Conservation (phyloP, 2,888 invertebrate genomes). For the Gortyna flavago region DNA sequence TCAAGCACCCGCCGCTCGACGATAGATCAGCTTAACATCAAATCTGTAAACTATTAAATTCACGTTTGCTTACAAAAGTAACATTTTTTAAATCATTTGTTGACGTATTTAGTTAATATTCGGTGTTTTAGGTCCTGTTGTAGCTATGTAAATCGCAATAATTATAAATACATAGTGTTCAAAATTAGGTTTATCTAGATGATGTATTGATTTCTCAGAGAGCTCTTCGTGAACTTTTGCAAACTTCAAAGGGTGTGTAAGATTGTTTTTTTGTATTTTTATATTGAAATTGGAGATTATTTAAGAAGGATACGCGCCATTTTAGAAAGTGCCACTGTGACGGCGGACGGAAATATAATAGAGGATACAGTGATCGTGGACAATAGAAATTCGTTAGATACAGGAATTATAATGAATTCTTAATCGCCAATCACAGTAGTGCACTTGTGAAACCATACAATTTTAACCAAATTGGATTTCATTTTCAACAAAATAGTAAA, state of each 20-base stretch:
- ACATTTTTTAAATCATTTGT: slow-evolving; percentile 55
- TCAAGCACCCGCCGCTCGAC: slow-evolving; percentile 86
- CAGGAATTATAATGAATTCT: not conserved
- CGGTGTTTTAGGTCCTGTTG: slow-evolving; percentile 61
- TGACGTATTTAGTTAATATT: slow-evolving; percentile 65
- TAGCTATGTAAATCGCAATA: slow-evolving; percentile 70
- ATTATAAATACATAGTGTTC: slow-evolving; percentile 69
- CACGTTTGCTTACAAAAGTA: slow-evolving; percentile 67
- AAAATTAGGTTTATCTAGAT: slow-evolving; percentile 67
- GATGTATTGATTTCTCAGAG: slow-evolving; percentile 50
- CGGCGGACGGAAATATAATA: slow-evolving; percentile 22
- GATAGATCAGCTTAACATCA: slow-evolving; percentile 73
- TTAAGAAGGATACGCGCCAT: slow-evolving; percentile 58
- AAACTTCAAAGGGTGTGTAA: slow-evolving; percentile 46
- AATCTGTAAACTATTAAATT: slow-evolving; percentile 60
- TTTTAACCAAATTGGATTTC: not conserved
- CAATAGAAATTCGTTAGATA: not conserved
- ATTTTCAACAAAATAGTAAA: slow-evolving; percentile 14
- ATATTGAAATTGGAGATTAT: slow-evolving; percentile 58
- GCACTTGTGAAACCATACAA: slow-evolving; percentile 8
- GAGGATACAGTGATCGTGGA: not conserved
- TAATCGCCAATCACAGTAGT: slow-evolving; percentile 31
- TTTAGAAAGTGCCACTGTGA: slow-evolving; percentile 58
- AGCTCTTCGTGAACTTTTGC: slow-evolving; percentile 35
- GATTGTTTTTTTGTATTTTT: slow-evolving; percentile 61